Evolutionary conservation across 2,113 vertebrate genomes (phyloP).

Genomic region (Festucalex cinctus): DNA sequence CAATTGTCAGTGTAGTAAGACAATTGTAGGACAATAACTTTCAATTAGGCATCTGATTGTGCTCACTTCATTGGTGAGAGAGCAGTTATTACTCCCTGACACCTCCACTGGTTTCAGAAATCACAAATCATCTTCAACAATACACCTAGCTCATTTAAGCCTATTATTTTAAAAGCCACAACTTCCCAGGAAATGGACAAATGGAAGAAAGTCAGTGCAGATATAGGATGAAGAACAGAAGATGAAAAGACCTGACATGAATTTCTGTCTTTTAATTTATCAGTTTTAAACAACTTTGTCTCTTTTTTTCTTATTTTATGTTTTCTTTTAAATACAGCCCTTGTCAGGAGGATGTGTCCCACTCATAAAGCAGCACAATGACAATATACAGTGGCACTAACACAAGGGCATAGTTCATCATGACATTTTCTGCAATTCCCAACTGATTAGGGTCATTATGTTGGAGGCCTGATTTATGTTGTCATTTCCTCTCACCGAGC

Average conservation of each 20-base stretch:
- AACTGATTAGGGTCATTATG: conserved; percentile 99
- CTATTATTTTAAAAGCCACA: conserved; percentile 45
- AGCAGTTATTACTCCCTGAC: conserved; percentile 14
- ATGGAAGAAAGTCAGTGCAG: conserved; percentile 68
- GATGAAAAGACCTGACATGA: conserved; percentile 81
- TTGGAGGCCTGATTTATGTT: conserved; percentile 99
- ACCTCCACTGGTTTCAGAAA: conserved; percentile 22
- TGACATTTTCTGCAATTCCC: conserved; percentile 99
- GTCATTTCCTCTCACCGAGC: conserved; percentile 99
- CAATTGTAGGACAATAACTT: background rate
- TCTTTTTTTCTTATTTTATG: conserved; percentile 78
- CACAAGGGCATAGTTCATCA: conserved; percentile 99
- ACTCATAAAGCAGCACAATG: conserved; percentile 98
- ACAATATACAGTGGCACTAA: conserved; percentile 99
- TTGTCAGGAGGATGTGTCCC: conserved; percentile 94
- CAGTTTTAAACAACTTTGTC: conserved; percentile 96
- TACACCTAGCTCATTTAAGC: conserved; percentile 22
- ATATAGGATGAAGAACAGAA: conserved; percentile 21
- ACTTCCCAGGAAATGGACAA: conserved; percentile 35
- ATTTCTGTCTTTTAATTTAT: conserved; percentile 91
- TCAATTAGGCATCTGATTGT: conserved; percentile 7
- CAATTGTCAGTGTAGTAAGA: conserved; percentile 6
- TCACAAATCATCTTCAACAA: conserved; percentile 13
- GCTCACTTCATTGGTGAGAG: conserved; percentile 8
- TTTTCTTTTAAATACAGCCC: conserved; percentile 97